A percentile compares a stretch with the other conserved stretches of the same genome.
These are phyloP conservation scores for Zingel zingel DNA, from an alignment of 2,113 vertebrate species.

Conservation along the genomic window DNA sequence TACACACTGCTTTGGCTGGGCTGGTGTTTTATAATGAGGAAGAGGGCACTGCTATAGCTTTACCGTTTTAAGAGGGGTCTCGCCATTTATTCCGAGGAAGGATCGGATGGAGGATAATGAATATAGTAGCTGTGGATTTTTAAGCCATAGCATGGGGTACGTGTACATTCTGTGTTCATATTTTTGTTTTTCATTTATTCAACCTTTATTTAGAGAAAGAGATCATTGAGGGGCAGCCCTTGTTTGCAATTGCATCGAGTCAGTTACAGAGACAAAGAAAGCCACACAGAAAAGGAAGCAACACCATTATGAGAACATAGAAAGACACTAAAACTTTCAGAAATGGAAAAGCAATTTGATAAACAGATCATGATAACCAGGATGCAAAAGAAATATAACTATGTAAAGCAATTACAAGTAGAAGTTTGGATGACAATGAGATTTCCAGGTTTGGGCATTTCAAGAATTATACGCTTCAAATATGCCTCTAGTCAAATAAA, in stretches of 20 bases:
- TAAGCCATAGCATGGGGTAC: background rate
- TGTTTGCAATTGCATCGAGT: no score
- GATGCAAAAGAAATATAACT: no score
- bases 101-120: background rate
- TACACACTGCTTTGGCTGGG: background rate
- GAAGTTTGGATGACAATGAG: background rate
- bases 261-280: no score
- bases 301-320: no score
- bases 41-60: background rate
- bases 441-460: constrained; percentile 44
- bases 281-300: no score
- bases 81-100: background rate
- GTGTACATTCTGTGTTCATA: background rate
- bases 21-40: constrained; percentile 38
- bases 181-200: no score
- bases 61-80: background rate
- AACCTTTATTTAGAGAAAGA: no score
- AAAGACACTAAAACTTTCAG: no score
- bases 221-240: no score
- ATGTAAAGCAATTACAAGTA: no score
- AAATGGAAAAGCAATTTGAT: no score
- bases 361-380: no score
- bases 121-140: background rate
- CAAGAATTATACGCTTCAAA: constrained; percentile 39
- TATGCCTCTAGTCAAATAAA: constrained; percentile 10